Conservation (phyloP, 2,113 vertebrate species). For the Salvelinus alpinus region DNA sequence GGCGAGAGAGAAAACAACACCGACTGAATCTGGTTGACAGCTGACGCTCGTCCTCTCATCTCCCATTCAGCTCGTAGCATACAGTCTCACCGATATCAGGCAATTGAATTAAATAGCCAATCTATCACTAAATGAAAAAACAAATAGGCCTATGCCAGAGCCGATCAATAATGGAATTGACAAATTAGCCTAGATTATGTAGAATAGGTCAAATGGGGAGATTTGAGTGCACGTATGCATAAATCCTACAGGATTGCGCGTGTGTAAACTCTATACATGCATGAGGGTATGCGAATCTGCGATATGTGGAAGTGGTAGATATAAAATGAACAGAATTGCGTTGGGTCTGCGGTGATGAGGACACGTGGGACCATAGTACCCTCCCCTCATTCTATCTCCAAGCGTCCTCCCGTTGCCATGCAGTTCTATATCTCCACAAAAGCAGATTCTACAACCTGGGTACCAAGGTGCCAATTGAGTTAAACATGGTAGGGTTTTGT, state of each 20-base stretch:
- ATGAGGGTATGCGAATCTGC: slow-evolving; percentile 44
- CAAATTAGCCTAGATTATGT: slow-evolving; percentile 11
- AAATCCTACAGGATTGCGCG: slow-evolving; percentile 5
- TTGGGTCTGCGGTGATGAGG: slow-evolving; percentile 62
- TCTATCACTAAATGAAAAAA: slow-evolving; percentile 30
- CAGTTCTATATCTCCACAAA: slow-evolving; percentile 40
- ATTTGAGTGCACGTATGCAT: slow-evolving; percentile 39
- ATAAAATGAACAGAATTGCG: slow-evolving; percentile 43
- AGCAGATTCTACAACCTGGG: slow-evolving; percentile 45
- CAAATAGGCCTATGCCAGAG: slow-evolving; percentile 24
- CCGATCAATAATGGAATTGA: slow-evolving; percentile 28
- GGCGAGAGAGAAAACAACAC: slow-evolving; percentile 32
- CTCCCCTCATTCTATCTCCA: slow-evolving; percentile 59
- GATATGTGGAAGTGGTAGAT: slow-evolving; percentile 63
- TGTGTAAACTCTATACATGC: slow-evolving; percentile 17
- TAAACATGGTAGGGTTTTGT: neutral
- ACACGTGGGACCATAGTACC: slow-evolving; percentile 67
- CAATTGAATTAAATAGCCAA: slow-evolving; percentile 31
- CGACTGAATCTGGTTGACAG: slow-evolving; percentile 52
- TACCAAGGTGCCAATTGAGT: neutral
- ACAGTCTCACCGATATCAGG: slow-evolving; percentile 19
- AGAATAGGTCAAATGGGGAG: slow-evolving; percentile 31
- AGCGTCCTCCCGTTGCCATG: slow-evolving; percentile 62
- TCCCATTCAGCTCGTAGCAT: slow-evolving; percentile 40
- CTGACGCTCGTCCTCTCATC: slow-evolving; percentile 57